Evolutionary conservation across 2,888 invertebrate genomes (phyloP).

Genomic region (Drosophila affinis): DNA sequence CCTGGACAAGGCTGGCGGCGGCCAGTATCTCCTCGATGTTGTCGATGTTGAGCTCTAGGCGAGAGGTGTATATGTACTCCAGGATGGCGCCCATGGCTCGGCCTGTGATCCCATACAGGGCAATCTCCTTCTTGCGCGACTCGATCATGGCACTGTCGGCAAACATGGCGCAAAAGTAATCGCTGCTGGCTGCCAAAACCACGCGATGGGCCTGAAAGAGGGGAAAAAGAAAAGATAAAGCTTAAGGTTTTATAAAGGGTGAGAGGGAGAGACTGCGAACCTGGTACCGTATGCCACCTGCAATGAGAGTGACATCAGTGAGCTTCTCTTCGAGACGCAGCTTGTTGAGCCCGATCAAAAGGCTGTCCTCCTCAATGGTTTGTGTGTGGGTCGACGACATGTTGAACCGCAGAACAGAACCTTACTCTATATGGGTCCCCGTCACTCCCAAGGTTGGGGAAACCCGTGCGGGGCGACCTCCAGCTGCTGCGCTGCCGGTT

Average conservation of each 20-base stretch:
- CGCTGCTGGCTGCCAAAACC: conserved; percentile 89
- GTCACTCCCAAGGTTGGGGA: conserved; percentile 39
- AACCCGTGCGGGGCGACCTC: conserved; percentile 26
- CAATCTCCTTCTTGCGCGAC: conserved; percentile 87
- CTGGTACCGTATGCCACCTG: not conserved
- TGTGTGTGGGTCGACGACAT: conserved; percentile 13
- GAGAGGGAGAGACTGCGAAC: not conserved
- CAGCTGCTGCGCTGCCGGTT: not conserved
- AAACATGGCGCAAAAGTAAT: conserved; percentile 91
- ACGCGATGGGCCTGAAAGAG: conserved; percentile 87
- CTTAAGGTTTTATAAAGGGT: no score
- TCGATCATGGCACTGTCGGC: conserved; percentile 87
- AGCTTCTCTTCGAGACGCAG: conserved; percentile 86
- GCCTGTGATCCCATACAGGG: conserved; percentile 87
- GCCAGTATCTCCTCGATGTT: conserved; percentile 88
- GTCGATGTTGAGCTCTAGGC: conserved; percentile 84
- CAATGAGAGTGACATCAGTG: conserved; percentile 87
- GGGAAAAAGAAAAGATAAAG: not conserved
- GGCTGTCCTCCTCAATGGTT: conserved; percentile 45
- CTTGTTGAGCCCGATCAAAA: conserved; percentile 85
- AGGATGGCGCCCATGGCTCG: conserved; percentile 87
- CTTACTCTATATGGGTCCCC: conserved; percentile 7
- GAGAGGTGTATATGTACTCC: conserved; percentile 89
- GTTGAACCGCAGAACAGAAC: not conserved
- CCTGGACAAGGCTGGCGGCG: conserved; percentile 88